Base-by-base conservation (phyloP, 1,140 invertebrate genomes). In the Oedothorax gibbosus region DNA sequence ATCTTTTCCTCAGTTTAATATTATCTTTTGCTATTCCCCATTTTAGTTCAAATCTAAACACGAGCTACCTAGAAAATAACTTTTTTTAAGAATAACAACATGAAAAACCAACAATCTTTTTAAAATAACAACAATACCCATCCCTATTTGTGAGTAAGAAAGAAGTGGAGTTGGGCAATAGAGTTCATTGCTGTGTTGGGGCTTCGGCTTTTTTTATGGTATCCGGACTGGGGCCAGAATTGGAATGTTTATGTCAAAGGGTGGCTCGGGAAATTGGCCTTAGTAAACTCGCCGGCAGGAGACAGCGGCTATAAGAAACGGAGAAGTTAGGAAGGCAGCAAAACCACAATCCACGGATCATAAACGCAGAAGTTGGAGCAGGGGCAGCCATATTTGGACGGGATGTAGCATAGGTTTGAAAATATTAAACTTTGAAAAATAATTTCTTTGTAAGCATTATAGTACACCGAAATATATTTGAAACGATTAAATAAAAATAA, bases 201-300 rank as follows among this genome's bases (percentile, higher is more conserved):
- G 56, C 35, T 21, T 64, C 80, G 57, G 71, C 81, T 35, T 72
- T 76, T 84, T 84, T 84, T 84, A 84, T 64, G 81, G 76, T 76
- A 76, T 84, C 81, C 81, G 71, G 62, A 68, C 71, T 66, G 71
- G 35, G 35, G 18, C 50, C 60, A 53, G 81, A 84, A 84, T 84
- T 84, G 81, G 81, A 84, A 84, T 84, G 81, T 84, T 84, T 84
- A 84, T 84, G 81, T 76, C 81, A 84, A 84, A 84, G 81, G 71
- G 21, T 62, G 18, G 9, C n/a, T 51, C 51, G 21, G 81, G 62
- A 84, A 75, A 84, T 84, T 84, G 81, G 81, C 71, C 81, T 84
- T 84, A 84, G 81, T 84, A 84, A 84, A 84, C 81, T 84, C 72
- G 62, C 76, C 20, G 18, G 57, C 8, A 57, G 69, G 72, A 84